Percentiles rank a stretch among this genome's conserved stretches.
These are phyloP conservation scores for Hydrozoanthus tunicans DNA, from an alignment of 64 coral and sea anemone genomes.

Conservation along the genomic window DNA sequence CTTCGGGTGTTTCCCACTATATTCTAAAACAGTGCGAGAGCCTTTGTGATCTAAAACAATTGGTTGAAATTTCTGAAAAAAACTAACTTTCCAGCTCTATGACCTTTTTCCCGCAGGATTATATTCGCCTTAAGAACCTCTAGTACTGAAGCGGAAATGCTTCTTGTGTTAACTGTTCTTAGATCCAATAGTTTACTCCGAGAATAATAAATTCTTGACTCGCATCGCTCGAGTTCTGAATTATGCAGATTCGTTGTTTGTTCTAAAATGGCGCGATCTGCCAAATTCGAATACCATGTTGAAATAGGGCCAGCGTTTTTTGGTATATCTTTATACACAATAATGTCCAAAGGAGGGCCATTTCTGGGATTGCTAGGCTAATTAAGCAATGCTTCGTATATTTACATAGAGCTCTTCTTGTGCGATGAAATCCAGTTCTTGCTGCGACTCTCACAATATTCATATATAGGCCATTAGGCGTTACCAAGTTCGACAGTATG, in stretches of 20 bases:
- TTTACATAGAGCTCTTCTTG: background rate
- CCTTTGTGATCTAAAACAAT: constrained; percentile 1
- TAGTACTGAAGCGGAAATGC: background rate
- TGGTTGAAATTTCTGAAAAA: background rate
- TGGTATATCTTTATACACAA: background rate
- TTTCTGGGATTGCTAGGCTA: background rate
- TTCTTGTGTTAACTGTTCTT: background rate
- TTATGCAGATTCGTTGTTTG: too few species aligned
- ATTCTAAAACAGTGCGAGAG: constrained; percentile 29
- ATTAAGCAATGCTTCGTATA: background rate
- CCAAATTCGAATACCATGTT: too few species aligned
- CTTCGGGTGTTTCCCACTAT: constrained; percentile 12
- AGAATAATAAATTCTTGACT: too few species aligned
- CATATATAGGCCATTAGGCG: background rate
- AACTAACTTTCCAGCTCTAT: background rate
- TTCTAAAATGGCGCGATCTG: too few species aligned
- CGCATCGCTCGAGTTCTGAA: too few species aligned
- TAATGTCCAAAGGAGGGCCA: background rate
- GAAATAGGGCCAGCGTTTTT: background rate
- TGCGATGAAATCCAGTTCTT: background rate
- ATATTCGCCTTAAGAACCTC: background rate
- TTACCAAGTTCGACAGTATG: background rate
- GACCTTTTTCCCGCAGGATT: background rate
- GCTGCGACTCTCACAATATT: background rate
- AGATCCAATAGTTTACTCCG: background rate